Base-by-base conservation (phyloP, 2,113 vertebrate genomes). In the Lepidothrix coronata region DNA sequence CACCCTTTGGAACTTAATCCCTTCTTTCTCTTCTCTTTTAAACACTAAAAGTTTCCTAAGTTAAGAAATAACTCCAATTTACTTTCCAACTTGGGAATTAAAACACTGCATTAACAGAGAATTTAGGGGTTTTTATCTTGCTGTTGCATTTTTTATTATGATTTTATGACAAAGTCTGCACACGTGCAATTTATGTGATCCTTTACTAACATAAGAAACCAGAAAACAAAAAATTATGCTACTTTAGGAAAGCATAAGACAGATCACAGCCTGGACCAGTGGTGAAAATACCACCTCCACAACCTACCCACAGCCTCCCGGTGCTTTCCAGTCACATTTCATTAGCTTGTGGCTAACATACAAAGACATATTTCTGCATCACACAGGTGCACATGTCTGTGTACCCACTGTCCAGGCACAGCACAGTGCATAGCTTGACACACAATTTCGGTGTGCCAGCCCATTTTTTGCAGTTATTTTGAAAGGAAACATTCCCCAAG, bases 341-440 rank as follows among this genome's bases (percentile, higher is more conserved):
- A 3, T 22, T 30, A 43, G 16, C 4, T 27, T 39, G 30, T 21
- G 15, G 17, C n/a, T 18, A 1, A 46, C 21, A 3, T 1, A 74
- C 21, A 54, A 9, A 16, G 33, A 57, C 43, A 35, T 0, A 1
- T 14, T 43, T 7, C 31, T 0, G 0, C 37, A n/a, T 37, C 74
- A 67, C 2, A 1, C 27, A 10, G 16, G 8, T 24, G 5, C 21
- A 37, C 0, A 0, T 16, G 9, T 23, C 33, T 16, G 19, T 8
- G 14, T 49, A 5, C 41, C 24, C 0, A 0, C 33, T 18, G 44
- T 16, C 16, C 17, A 5, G 14, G 16, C 3, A 4, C 28, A 18
- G 17, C 37, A 14, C 51, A 28, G 30, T 0, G 0, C 8, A 3
- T 12, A 12, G 17, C 16, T 52, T 68, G 37, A 24, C 31, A 22